Percentiles rank a stretch among this genome's conserved stretches.
phyloP scores from a whole-genome alignment of 2,888 invertebrate genomes.

The Xestia ashworthii region DNA sequence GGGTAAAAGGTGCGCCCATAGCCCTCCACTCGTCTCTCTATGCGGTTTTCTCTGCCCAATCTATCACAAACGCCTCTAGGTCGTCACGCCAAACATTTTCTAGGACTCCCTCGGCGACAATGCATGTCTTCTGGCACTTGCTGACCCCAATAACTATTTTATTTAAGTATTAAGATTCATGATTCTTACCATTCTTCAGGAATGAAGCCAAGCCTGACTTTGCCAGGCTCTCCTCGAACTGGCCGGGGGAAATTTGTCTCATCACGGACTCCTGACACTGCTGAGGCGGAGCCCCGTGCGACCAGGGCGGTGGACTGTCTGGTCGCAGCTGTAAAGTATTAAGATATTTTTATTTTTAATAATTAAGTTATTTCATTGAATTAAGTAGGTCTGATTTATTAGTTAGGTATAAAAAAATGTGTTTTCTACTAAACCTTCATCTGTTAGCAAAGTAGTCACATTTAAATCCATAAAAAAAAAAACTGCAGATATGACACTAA shows the following conservation, averaged over 20 bases:
- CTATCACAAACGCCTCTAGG: background rate
- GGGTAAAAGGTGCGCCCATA: background rate
- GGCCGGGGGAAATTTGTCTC: conserved; percentile 94
- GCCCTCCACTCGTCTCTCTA: too few species aligned
- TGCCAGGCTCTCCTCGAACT: conserved; percentile 93
- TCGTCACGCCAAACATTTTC: background rate
- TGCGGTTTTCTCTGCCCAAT: background rate
- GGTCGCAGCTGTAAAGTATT: conserved; percentile 79
- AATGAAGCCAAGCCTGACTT: conserved; percentile 96
- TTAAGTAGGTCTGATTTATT: background rate
- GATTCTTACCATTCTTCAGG: conserved; percentile 96
- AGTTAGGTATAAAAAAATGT: too few species aligned
- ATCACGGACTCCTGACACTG: conserved; percentile 92
- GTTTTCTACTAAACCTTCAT: too few species aligned
- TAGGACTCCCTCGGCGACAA: background rate
- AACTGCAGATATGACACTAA: background rate
- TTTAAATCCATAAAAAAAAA: too few species aligned
- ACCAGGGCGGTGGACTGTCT: conserved; percentile 89
- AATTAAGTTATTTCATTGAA: background rate
- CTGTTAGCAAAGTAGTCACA: too few species aligned
- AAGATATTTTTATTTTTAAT: too few species aligned
- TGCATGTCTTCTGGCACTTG: background rate
- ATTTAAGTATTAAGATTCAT: background rate
- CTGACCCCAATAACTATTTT: background rate
- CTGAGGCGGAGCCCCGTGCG: conserved; percentile 88